Conservation (phyloP, 2,797 vertebrate species). For the Darevskia mixta region DNA sequence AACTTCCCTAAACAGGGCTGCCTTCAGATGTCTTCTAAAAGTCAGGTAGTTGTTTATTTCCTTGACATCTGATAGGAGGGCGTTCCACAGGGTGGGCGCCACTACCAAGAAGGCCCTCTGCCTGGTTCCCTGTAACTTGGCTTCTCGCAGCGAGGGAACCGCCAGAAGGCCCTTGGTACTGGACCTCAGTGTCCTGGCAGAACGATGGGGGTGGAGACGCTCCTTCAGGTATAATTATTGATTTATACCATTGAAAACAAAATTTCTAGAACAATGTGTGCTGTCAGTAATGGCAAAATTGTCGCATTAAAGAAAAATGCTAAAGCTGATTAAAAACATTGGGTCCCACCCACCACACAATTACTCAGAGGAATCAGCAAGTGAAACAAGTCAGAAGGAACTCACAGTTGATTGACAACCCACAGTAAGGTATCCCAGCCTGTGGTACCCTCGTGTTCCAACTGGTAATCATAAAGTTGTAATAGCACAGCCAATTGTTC, state of each 20-base stretch:
- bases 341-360: no score
- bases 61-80: no score
- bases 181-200: no score
- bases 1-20: no score
- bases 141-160: no score
- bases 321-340: neutral
- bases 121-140: no score
- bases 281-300: neutral
- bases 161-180: no score
- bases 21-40: no score
- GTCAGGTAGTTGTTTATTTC: no score
- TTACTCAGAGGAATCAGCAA: slow-evolving; percentile 5
- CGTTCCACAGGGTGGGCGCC: no score
- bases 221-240: neutral
- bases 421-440: slow-evolving; percentile 97
- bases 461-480: slow-evolving; percentile 94
- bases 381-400: slow-evolving; percentile 34
- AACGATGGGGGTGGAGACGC: no score
- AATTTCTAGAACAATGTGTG: neutral
- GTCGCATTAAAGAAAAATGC: neutral
- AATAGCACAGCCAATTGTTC: slow-evolving; percentile 90
- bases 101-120: no score
- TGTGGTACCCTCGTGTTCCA: slow-evolving; percentile 96
- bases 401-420: slow-evolving; percentile 99
- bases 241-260: neutral